phyloP scores from a whole-genome alignment of 2,888 invertebrate genomes.

The Dasysyrphus tricinctus region DNA sequence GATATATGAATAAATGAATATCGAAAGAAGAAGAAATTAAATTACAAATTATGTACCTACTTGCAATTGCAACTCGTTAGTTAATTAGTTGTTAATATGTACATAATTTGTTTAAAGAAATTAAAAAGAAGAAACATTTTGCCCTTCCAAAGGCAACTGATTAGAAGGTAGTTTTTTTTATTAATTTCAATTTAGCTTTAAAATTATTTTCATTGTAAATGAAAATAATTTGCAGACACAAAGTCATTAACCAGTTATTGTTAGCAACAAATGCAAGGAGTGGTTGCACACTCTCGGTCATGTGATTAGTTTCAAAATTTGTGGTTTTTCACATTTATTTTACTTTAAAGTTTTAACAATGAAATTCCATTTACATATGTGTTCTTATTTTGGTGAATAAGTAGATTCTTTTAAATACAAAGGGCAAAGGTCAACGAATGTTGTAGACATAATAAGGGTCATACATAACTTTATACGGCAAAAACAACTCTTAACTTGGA shows the following conservation, averaged over 20 bases:
- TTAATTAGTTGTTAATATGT: neutral
- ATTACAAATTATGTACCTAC: constrained; percentile 14
- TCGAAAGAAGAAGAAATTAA: constrained; percentile 15
- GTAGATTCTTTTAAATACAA: too few species aligned
- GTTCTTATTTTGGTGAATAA: neutral
- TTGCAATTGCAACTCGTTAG: neutral
- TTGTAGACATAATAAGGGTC: too few species aligned
- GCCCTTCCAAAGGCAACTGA: neutral
- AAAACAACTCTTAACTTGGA: neutral
- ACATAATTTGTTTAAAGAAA: neutral
- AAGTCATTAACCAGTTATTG: neutral
- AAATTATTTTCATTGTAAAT: neutral
- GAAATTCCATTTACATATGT: neutral
- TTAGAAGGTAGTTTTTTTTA: neutral
- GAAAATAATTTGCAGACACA: neutral
- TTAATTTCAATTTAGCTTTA: neutral
- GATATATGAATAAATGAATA: neutral
- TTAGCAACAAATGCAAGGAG: neutral
- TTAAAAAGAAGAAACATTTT: neutral
- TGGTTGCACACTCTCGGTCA: neutral
- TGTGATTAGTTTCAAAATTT: neutral
- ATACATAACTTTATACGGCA: too few species aligned
- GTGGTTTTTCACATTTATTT: neutral
- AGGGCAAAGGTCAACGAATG: too few species aligned
- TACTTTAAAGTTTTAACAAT: neutral